Evolutionary conservation across 1,140 invertebrate species (phyloP).

Genomic region (Myzus persicae): DNA sequence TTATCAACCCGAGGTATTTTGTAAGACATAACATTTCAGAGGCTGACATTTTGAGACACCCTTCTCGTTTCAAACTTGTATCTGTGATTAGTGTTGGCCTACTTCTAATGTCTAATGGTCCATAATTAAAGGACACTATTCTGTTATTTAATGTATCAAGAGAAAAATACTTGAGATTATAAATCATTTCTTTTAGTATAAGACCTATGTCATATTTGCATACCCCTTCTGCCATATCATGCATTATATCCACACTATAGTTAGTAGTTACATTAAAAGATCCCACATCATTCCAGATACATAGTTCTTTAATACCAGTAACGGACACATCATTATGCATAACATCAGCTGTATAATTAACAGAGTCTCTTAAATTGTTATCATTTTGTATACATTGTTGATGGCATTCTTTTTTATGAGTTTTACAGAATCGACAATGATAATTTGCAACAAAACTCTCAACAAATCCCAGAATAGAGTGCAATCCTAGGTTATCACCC

Average conservation of each 20-base stretch:
- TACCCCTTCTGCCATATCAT: slow-evolving; percentile 1
- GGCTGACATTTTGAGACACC: not conserved
- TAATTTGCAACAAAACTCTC: slow-evolving; percentile 60
- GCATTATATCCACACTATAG: no score
- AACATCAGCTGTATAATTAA: no score
- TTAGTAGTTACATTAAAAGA: no score
- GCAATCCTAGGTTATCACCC: slow-evolving; percentile 64
- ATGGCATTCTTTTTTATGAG: no score
- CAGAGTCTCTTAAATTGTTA: no score
- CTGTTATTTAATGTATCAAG: no score
- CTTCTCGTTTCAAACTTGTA: not conserved
- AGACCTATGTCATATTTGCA: slow-evolving; percentile 8
- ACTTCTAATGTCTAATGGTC: not conserved
- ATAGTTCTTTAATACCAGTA: no score
- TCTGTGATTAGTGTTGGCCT: not conserved
- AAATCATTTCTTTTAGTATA: not conserved
- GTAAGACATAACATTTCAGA: not conserved
- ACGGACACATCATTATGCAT: no score
- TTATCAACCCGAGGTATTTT: no score
- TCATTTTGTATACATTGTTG: no score
- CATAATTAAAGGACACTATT: not conserved
- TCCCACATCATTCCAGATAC: no score
- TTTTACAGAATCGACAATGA: no score
- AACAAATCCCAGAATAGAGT: slow-evolving; percentile 63
- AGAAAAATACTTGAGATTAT: not conserved